Evolutionary conservation across 2,113 vertebrate genomes (phyloP), one percentile per base, ranked within the genome.

Genomic region (Nyctereutes procyonoides): DNA sequence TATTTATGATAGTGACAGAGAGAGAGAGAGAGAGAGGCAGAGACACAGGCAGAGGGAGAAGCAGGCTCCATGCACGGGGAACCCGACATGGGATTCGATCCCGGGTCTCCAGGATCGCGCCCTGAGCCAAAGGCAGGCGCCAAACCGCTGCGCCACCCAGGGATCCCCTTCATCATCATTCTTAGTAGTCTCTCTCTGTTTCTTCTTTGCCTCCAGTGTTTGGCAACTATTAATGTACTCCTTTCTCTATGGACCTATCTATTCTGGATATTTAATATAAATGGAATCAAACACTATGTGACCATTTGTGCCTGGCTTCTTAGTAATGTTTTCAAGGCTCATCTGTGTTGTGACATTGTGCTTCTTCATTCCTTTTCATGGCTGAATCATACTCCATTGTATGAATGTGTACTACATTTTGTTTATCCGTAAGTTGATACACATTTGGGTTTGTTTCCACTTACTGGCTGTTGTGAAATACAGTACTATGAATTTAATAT

Each of bases 91-190:
- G n/a, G n/a, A n/a, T n/a, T n/a, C n/a, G n/a, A n/a, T n/a, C n/a
- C n/a, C n/a, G n/a, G n/a, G n/a, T n/a, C n/a, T n/a, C n/a, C n/a
- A n/a, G n/a, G n/a, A n/a, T n/a, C n/a, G n/a, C n/a, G n/a, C n/a
- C n/a, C n/a, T n/a, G n/a, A n/a, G n/a, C n/a, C n/a, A n/a, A n/a
- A n/a, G n/a, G n/a, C n/a, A n/a, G n/a, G n/a, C n/a, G n/a, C n/a
- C n/a, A n/a, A n/a, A n/a, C n/a, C n/a, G n/a, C n/a, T n/a, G n/a
- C n/a, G n/a, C n/a, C n/a, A n/a, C n/a, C n/a, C n/a, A n/a, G n/a
- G n/a, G n/a, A n/a, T n/a, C n/a, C n/a, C n/a, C n/a, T 93, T 95
- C 19, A 81, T 93, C 60, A 77, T 28, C 53, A 9, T 84, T 55
- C 32, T 71, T 87, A 13, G 13, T 5, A 95, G 22, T 62, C 2